Evolutionary conservation across 2,797 vertebrate species (phyloP).

Genomic region (Lepilemur ruficaudatus): DNA sequence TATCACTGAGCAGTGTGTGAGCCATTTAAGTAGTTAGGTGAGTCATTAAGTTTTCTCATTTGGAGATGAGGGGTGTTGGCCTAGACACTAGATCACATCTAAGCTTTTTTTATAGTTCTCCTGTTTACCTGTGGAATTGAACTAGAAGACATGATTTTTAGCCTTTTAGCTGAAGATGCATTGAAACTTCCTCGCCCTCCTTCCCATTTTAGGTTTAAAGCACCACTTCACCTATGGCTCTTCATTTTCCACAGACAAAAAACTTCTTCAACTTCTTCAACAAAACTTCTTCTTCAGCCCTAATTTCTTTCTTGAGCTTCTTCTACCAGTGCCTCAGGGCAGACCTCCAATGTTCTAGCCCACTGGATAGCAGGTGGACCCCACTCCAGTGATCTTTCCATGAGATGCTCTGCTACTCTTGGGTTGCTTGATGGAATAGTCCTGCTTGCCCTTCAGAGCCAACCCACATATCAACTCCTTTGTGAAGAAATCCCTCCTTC

Average conservation of each 20-base stretch:
- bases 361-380: accelerated
- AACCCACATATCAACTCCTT: not conserved
- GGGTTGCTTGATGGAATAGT: not conserved
- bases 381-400: not conserved
- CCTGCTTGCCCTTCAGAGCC: not conserved
- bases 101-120: not conserved
- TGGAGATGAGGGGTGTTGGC: not conserved
- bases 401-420: not conserved
- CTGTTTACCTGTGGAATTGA: not conserved
- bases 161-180: not conserved
- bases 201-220: not conserved
- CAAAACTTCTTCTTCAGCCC: no score
- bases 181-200: not conserved
- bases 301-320: not conserved
- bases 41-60: slow-evolving; percentile 32
- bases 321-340: not conserved
- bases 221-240: not conserved
- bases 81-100: not conserved
- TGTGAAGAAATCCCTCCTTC: not conserved
- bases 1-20: slow-evolving; percentile 5
- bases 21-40: not conserved
- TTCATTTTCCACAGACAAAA: not conserved
- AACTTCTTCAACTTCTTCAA: not conserved
- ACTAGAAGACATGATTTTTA: not conserved
- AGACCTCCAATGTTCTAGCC: not conserved